Evolutionary conservation across 1,140 invertebrate species (phyloP), one percentile per base, ranked within the genome.

Genomic region (Macrotrachela quadricornifera): DNA sequence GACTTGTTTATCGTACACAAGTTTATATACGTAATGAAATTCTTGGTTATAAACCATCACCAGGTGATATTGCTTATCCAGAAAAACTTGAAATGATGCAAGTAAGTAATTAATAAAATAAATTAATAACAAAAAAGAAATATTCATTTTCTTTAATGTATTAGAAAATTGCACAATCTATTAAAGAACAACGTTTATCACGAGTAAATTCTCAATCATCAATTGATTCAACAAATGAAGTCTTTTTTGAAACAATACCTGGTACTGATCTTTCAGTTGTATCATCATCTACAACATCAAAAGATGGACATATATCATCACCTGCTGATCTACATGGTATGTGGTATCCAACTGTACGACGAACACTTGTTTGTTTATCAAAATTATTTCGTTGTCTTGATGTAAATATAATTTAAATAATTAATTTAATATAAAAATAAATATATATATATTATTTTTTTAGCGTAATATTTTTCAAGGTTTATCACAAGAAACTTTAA

Each of bases 261-360:
- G 40, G 87, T 0, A 88, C 90, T 18, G 91, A 97, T 74, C 71
- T 95, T 11, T 91, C 97, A 70, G 92, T 91, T 1, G 92, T 97
- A 86, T 99, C 92, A 91, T 97, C 95, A 72, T 91, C 92, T 0
- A 91, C 85, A 0, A 30, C 30, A n/a, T 21, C 39, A 18, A 42
- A 40, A 30, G 45, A 42, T 15, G 51, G 21, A 39, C 14, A 45
- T 18, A 45, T 41, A 48, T 4, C 46, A 15, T 46, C 44, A 46
- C 30, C 87, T 0, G 88, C 90, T 18, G 91, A 97, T 74, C 71
- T 95, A 10, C 92, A 97, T 71, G 92, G 91, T 1, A 92, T 97
- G 87, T 99, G 92, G 92, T 97, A 95, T 73, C 92, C 92, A 0
- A 91, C 85, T 0, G 86, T 97, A 0, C 74, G 91, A 14, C 72